Evolutionary conservation across 2,888 invertebrate genomes (phyloP).

Genomic region (Podabrus alpinus): DNA sequence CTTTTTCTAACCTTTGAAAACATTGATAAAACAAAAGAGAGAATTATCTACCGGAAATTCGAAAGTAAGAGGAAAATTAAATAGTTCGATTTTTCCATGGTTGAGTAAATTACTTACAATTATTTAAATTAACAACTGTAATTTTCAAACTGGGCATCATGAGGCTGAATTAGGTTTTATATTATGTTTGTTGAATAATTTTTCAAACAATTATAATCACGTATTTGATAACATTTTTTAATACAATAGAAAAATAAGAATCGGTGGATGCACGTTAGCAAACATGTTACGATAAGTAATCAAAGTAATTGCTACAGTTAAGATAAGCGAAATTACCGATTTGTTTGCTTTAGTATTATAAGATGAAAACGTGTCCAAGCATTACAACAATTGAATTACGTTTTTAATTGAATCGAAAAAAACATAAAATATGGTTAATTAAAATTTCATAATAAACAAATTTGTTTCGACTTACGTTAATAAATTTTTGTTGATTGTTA

Average conservation of each 20-base stretch:
- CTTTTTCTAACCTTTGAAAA: background rate
- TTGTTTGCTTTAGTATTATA: background rate
- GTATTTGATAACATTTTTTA: background rate
- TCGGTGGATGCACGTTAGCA: background rate
- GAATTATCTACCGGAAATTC: background rate
- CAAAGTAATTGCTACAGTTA: background rate
- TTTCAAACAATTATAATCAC: background rate
- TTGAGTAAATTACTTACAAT: background rate
- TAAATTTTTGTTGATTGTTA: background rate
- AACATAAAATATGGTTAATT: background rate
- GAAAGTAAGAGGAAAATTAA: too few species aligned
- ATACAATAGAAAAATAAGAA: background rate
- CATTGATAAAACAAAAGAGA: background rate
- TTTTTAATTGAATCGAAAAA: background rate
- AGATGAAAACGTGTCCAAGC: background rate
- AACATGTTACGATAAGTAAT: background rate
- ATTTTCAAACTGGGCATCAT: background rate
- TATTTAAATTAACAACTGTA: background rate
- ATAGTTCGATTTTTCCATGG: background rate
- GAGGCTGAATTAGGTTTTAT: background rate
- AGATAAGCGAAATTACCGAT: background rate
- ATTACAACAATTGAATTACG: background rate
- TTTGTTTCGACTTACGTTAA: background rate
- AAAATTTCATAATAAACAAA: background rate
- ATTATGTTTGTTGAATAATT: background rate